These are phyloP conservation scores for Allophyes oxyacanthae DNA, from an alignment of 2,888 invertebrate species.

Conservation along the genomic window DNA sequence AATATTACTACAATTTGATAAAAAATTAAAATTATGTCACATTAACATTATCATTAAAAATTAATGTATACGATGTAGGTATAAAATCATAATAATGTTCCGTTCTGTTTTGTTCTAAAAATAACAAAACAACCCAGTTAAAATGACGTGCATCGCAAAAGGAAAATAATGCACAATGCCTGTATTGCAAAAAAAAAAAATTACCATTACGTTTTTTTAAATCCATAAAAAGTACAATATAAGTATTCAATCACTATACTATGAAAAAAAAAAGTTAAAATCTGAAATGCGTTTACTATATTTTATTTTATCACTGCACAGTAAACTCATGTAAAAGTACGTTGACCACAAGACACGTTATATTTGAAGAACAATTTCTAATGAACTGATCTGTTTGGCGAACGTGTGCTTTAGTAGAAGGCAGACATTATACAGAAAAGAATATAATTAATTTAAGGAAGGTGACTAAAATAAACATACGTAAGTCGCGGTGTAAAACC, in stretches of 20 bases:
- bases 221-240: slow-evolving; percentile 42
- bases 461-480: slow-evolving; percentile 25
- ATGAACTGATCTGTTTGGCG: slow-evolving; percentile 31
- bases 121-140: too few species aligned
- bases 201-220: slow-evolving; percentile 46
- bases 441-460: slow-evolving; percentile 40
- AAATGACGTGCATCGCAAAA: too few species aligned
- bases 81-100: too few species aligned
- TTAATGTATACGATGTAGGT: too few species aligned
- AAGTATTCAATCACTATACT: slow-evolving; percentile 21
- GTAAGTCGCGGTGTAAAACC: slow-evolving; percentile 36
- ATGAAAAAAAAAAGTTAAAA: slow-evolving; percentile 7
- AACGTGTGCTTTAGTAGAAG: slow-evolving; percentile 28
- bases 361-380: slow-evolving; percentile 45
- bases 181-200: slow-evolving; percentile 3
- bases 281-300: slow-evolving; percentile 12
- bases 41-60: too few species aligned
- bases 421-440: slow-evolving; percentile 24
- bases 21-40: too few species aligned
- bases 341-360: slow-evolving; percentile 49
- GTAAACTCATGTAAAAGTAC: slow-evolving; percentile 3
- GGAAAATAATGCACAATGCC: too few species aligned
- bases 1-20: too few species aligned
- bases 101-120: too few species aligned
- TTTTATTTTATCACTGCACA: slow-evolving; percentile 33